phyloP scores from a whole-genome alignment of 1,140 invertebrate genomes.

The Glossosoma conforme region DNA sequence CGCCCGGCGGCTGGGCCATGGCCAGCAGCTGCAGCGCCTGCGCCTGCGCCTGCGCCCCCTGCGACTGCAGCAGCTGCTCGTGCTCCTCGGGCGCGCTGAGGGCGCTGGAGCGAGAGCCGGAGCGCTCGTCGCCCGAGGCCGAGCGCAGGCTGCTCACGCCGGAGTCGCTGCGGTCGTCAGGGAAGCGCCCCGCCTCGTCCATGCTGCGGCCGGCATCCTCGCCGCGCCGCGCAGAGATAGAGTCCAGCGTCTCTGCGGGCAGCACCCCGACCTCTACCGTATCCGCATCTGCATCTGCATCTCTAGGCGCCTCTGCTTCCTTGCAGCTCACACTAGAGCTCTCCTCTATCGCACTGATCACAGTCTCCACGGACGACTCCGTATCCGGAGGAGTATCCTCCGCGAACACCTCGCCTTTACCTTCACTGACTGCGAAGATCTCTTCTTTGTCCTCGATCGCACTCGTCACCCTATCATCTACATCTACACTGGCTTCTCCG shows the following conservation, averaged over 20 bases:
- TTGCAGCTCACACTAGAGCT: too few relatives aligned
- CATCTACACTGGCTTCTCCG: background rate
- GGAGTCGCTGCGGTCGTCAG: conserved; percentile 57
- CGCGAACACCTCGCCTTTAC: background rate
- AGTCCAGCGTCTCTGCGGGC: too few relatives aligned
- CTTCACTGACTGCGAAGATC: background rate
- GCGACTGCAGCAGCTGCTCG: too few relatives aligned
- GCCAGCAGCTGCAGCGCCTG: conserved; percentile 31
- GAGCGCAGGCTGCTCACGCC: conserved; percentile 60
- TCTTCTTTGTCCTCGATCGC: background rate
- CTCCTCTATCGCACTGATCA: background rate
- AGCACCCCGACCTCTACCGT: too few relatives aligned
- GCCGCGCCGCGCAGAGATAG: too few relatives aligned
- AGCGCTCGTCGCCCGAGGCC: conserved; percentile 66
- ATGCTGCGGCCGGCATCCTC: conserved; percentile 44
- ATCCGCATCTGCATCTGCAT: too few relatives aligned
- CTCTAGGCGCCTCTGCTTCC: too few relatives aligned
- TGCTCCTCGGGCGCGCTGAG: conserved; percentile 54
- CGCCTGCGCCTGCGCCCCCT: conserved; percentile 34
- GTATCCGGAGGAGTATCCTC: background rate
- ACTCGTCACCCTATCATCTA: background rate
- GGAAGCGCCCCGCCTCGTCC: conserved; percentile 39
- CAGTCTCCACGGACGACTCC: conserved; percentile 1
- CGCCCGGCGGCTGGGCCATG: conserved; percentile 36
- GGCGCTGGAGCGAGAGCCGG: conserved; percentile 59